Base-by-base conservation (phyloP, 1,140 invertebrate species). In the Leptoteleia sp. region DNA sequence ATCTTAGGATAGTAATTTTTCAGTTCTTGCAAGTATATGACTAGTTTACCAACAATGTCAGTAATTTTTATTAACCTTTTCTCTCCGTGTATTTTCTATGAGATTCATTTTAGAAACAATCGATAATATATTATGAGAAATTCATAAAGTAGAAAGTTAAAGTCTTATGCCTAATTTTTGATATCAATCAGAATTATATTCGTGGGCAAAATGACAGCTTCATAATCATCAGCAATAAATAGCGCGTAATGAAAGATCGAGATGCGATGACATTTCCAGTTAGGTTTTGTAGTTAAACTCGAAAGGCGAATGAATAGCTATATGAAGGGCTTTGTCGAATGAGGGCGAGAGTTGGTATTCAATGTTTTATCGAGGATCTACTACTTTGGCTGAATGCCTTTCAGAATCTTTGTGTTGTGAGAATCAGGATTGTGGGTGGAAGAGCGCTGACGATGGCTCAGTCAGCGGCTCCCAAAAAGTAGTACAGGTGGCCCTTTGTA, bases 311-410 rank as follows among this genome's bases (percentile, higher is more conserved):
- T 43, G 68, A 79, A 73, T 62, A 52, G 65, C 59, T 54, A 52
- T 64, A 52, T 27, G 48, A 81, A 80, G 59, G 50, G 73, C 61
- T 54, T 42, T 61, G 57, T 72, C 15, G 37, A 55, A 70, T 38
- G 47, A 62, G 70, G 59, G 35, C 22, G 52, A 72, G 48, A 54
- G 47, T 70, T 47, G 22, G 84, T 65, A 89, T 89, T 88, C 85
- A 87, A 73, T 87, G 85, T 87, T 88, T 88, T 88, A 88, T 88
- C 87, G 75, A 73, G 71, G 81, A 88, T 88, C 86, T 87, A 67
- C 15, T 40, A 80, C 73, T 79, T 83, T 81, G 80, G 76, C 81
- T 87, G 85, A 88, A 88, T 87, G 80, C 72, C 80, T 86, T 67
- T 72, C 50, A 68, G 45, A 11, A 70, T 59, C 81, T 81, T 87